phyloP scores from a whole-genome alignment of 2,888 invertebrate genomes.

The Scelioninae gen. 1 region DNA sequence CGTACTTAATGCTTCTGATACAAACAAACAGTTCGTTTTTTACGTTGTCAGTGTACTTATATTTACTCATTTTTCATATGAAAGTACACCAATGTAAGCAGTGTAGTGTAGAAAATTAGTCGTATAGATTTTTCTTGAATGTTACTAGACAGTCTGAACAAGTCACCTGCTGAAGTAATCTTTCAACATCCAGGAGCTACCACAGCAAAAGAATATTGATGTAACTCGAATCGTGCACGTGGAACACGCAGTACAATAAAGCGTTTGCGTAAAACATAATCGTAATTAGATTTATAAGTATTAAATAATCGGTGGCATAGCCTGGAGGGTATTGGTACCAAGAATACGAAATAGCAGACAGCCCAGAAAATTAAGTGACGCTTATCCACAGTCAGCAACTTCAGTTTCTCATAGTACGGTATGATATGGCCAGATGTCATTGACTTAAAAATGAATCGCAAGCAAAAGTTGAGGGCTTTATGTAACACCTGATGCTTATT shows the following conservation, averaged over 20 bases:
- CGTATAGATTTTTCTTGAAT: too few species aligned
- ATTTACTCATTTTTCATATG: too few species aligned
- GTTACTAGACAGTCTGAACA: too few species aligned
- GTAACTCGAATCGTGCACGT: background rate
- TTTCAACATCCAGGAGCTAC: too few species aligned
- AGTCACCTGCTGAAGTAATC: too few species aligned
- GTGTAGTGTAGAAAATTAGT: too few species aligned
- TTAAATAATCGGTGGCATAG: background rate
- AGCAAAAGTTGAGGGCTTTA: background rate
- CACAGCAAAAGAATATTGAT: background rate
- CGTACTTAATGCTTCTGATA: too few species aligned
- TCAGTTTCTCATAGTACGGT: background rate
- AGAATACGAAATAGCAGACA: background rate
- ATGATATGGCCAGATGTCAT: background rate
- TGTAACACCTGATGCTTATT: background rate
- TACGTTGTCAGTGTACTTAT: too few species aligned
- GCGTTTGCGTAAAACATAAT: background rate
- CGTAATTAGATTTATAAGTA: background rate
- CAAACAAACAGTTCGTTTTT: too few species aligned
- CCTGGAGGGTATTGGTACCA: background rate
- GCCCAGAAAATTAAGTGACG: background rate
- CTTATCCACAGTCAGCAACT: background rate
- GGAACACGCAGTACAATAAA: background rate
- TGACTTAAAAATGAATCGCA: background rate
- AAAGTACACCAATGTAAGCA: too few species aligned